These are phyloP conservation scores for Oriolus oriolus DNA, from an alignment of 2,113 vertebrate species.

Conservation along the genomic window DNA sequence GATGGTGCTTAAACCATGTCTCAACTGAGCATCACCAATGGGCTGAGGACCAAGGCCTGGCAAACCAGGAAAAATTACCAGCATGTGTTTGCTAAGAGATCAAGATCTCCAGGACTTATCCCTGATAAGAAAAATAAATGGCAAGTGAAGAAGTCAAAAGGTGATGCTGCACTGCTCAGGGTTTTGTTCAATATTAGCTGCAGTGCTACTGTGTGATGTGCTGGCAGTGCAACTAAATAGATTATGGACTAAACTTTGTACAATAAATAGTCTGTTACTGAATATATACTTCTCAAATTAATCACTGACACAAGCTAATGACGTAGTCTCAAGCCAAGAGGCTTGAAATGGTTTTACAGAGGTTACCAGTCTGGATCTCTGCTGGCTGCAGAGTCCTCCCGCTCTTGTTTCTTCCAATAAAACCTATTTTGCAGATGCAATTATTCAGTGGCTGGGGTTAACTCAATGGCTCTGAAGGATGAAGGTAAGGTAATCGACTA, in stretches of 20 bases:
- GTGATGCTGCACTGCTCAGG: background rate
- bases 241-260: background rate
- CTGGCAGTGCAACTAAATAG: background rate
- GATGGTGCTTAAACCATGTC: background rate
- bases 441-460: constrained; percentile 33
- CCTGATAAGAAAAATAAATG: background rate
- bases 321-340: background rate
- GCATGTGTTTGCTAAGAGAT: background rate
- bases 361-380: background rate
- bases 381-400: background rate
- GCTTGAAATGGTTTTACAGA: background rate
- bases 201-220: fast-evolving
- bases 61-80: background rate
- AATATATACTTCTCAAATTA: background rate
- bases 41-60: background rate
- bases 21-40: background rate
- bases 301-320: background rate
- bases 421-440: background rate
- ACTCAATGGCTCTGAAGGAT: constrained; percentile 28
- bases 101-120: background rate
- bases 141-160: background rate
- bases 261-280: background rate
- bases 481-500: constrained; percentile 39
- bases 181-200: background rate
- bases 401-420: background rate